Evolutionary conservation across 2,888 invertebrate species (phyloP), one percentile per base, ranked within the genome.

Genomic region (Drosophila meridionalis): DNA sequence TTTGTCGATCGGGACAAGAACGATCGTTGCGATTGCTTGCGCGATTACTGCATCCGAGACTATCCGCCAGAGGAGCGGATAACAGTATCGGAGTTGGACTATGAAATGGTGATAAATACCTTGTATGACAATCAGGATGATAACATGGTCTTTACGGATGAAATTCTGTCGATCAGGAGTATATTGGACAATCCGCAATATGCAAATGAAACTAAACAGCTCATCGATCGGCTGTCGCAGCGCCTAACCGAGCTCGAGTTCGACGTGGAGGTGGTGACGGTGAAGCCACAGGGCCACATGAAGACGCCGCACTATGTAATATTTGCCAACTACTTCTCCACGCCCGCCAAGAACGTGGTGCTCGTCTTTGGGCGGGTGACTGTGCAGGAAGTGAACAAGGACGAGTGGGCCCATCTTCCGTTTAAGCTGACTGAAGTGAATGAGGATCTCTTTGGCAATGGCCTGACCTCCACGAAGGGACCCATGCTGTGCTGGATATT

Each of bases 301-400:
- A 6, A 45, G 0, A n/a, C 50, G 0, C 30, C 30, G 11, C 64
- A 81, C 2, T 76, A 56, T 48, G 58, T 69, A 7, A 57, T 82
- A 7, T 81, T 83, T 47, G 84, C 82, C 69, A 62, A 48, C 3
- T 78, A 83, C n/a, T 82, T 81, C 26, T 69, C 72, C 0, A 73
- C 76, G 0, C 72, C 84, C 0, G 55, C 55, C 28, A 83, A 81
- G n/a, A 75, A 83, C 34, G 53, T 78, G 28, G 48, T 81, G 53
- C 63, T 81, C 4, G 50, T 83, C 14, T 80, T 81, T 14, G 84
- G 82, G 0, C 38, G 71, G 34, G 55, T 75, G 11, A 69, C 71
- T 28, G 82, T 82, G 7, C 52, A 40, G 9, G 4, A 32, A 0
- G 78, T 78, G 4, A 8, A 0, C 0, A 3, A 0, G 2, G 7